A percentile compares a stretch with the other conserved stretches of the same genome.
These are phyloP conservation scores for Eristalinus aeneus DNA, from an alignment of 2,888 invertebrate species.

Conservation along the genomic window DNA sequence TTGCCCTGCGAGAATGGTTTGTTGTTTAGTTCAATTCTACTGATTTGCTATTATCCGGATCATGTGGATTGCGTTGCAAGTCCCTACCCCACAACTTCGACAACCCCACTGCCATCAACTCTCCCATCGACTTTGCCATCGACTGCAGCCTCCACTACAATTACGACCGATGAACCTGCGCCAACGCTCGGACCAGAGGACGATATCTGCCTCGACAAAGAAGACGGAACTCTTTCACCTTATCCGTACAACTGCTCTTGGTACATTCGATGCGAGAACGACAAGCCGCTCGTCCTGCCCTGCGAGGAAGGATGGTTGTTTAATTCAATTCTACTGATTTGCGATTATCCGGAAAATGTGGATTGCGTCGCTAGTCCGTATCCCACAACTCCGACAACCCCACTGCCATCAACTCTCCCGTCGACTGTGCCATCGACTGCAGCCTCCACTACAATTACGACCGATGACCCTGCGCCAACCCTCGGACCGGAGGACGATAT, in stretches of 20 bases:
- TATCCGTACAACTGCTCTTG: constrained; percentile 75
- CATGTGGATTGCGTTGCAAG: constrained; percentile 69
- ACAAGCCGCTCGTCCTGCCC: constrained; percentile 73
- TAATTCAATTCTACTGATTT: constrained; percentile 72
- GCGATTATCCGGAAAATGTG: constrained; percentile 74
- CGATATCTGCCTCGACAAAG: constrained; percentile 57
- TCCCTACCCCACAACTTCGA: not conserved
- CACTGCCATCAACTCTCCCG: constrained; percentile 12
- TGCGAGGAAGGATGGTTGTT: constrained; percentile 73
- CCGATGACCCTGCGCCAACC: constrained; percentile 18
- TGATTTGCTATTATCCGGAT: constrained; percentile 73
- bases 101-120: not conserved
- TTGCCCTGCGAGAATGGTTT: constrained; percentile 73
- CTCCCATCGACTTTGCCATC: constrained; percentile 36
- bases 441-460: not conserved
- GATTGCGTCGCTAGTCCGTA: constrained; percentile 70
- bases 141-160: constrained; percentile 26
- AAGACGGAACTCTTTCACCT: constrained; percentile 17
- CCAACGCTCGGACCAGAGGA: constrained; percentile 2
- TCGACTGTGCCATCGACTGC: constrained; percentile 42
- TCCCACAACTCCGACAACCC: too few relatives aligned
- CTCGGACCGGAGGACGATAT: constrained; percentile 22
- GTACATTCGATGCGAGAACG: constrained; percentile 74
- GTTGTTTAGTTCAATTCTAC: constrained; percentile 72
- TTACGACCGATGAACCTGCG: constrained; percentile 15